Evolutionary conservation across 1,140 invertebrate genomes (phyloP), one percentile per base, ranked within the genome.

Genomic region (Eufriesea mexicana): DNA sequence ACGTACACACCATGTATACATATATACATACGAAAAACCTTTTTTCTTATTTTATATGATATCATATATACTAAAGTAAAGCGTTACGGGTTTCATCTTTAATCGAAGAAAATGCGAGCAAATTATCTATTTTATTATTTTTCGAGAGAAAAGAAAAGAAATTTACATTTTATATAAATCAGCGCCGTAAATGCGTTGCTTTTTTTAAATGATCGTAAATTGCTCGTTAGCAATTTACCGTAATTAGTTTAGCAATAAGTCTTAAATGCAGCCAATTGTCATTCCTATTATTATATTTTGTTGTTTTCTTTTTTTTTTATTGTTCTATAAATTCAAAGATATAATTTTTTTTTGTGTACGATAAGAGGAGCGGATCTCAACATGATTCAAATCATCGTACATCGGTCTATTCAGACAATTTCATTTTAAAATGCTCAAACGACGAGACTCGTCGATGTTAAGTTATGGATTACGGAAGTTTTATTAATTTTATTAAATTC

Each of bases 61-160:
- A 71, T 2, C 20, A 49, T n/a, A 45, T 25, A 51, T 20, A 49
- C 18, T 7, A 62, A 47, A 5, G 51, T 10, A 23, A 67, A 75
- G 23, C 28, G n/a, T 67, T 79, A 51, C 66, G 49, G 28, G 10
- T 76, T 83, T 71, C 74, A 25, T 42, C 70, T 71, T 28, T 49
- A 23, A 83, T 78, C 61, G 73, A 62, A 76, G 71, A 70, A 57
- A 66, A 83, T 59, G n/a, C 25, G 23, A 79, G 20, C 49, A 77
- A 84, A 83, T 86, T 14, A 23, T 77, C 82, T 84, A 74, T 84
- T 82, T 75, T 84, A 68, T 84, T 84, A 77, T 67, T 88, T 84
- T 86, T 57, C 72, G 20, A 72, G 47, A 49, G n/a, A 45, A 16
- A 54, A 45, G 25, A 45, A 16, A 68, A 61, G 59, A 76, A 79